Evolutionary conservation across 2,888 invertebrate genomes (phyloP), one percentile per base, ranked within the genome.

Genomic region (Philopedon plagiatum): DNA sequence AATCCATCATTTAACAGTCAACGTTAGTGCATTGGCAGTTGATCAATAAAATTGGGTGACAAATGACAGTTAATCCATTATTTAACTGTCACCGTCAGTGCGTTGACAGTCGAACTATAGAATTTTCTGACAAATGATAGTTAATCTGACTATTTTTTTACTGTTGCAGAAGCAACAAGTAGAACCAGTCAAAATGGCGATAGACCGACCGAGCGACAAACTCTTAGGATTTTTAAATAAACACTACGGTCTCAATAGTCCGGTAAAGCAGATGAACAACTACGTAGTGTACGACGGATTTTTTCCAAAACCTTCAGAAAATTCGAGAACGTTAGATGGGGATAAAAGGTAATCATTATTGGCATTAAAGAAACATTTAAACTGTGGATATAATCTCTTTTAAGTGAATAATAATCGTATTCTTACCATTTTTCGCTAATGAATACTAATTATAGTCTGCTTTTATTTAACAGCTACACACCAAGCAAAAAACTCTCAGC

Each of bases 121-220:
- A 2, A 34, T 9, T 8, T 34, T 37, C 1, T n/a, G 4, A 18
- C 26, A 8, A 41, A 26, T 39, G 18, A 44, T 5, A 44, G 19
- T 1, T 8, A 34, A 1, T 8, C 15, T 9, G 3, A 29, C 15
- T 51, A 15, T 51, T 51, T 32, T 15, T 29, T 34, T 19, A 1
- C 71, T 63, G 73, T 86, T 89, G 73, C 85, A 93, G 91, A 92
- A 92, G 76, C 91, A 92, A 85, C 87, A 90, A 62, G 87, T 91
- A 49, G 85, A 86, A 56, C 92, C 94, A 0, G 86, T 90, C 2
- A 91, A 94, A 82, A 86, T 98, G 79, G 97, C 99, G 0, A 93
- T 98, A 75, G 98, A 99, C 85, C 90, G 95, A 41, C 99, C 98
- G 0, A 98, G 98, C 0, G 90, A 92, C 57, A 97, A 97, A 84